Conservation (phyloP, 2,888 invertebrate species). For the Bugula neritina region DNA sequence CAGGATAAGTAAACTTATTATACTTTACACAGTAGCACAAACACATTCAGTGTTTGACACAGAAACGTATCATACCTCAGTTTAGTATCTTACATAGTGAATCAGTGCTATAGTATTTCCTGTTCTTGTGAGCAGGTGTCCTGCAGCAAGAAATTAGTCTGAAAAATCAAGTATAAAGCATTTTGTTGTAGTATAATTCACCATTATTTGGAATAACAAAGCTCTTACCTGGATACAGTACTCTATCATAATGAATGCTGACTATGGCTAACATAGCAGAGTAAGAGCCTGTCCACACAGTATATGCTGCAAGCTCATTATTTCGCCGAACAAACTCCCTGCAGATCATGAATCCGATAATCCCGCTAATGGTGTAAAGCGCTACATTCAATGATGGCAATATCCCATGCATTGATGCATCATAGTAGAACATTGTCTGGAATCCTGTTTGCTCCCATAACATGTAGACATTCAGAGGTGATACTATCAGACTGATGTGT, state of each 20-base stretch:
- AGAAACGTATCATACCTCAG: too few relatives aligned
- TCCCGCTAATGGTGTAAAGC: neutral
- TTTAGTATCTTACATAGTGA: too few relatives aligned
- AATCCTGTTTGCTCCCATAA: slow-evolving; percentile 27
- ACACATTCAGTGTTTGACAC: too few relatives aligned
- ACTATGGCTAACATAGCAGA: neutral
- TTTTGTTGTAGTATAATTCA: too few relatives aligned
- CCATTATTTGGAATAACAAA: too few relatives aligned
- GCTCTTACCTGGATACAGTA: slow-evolving; percentile 22
- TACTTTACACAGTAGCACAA: too few relatives aligned
- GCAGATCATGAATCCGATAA: slow-evolving; percentile 2
- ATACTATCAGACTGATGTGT: slow-evolving; percentile 10
- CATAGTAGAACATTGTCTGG: slow-evolving; percentile 26
- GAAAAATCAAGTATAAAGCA: too few relatives aligned
- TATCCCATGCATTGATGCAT: slow-evolving; percentile 13
- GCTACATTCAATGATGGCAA: slow-evolving; percentile 5
- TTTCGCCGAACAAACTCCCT: neutral
- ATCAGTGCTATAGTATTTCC: too few relatives aligned
- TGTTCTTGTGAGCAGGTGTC: too few relatives aligned
- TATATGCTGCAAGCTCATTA: slow-evolving; percentile 7
- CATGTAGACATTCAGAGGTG: slow-evolving; percentile 21
- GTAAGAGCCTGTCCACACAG: neutral
- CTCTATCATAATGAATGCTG: slow-evolving; percentile 1
- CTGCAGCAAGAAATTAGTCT: too few relatives aligned
- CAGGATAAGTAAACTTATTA: too few relatives aligned